phyloP scores from a whole-genome alignment of 2,113 vertebrate genomes.

The Notechis scutatus region DNA sequence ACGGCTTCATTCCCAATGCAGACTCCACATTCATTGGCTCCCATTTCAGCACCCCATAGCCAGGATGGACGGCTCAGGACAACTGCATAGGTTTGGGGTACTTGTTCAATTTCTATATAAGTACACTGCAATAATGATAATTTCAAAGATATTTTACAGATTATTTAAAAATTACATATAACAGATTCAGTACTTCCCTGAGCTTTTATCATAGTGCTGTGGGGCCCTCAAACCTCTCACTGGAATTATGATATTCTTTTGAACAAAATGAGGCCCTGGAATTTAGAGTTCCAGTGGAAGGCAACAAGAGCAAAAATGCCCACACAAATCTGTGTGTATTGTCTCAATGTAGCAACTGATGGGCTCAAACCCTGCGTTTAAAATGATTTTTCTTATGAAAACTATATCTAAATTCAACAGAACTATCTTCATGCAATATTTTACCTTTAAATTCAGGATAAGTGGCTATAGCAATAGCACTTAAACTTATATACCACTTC shows the following conservation, averaged over 20 bases:
- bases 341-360: neutral
- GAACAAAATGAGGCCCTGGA: neutral
- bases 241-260: neutral
- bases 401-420: neutral
- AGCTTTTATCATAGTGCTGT: neutral
- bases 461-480: neutral
- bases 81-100: slow-evolving; percentile 76
- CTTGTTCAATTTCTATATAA: slow-evolving; percentile 86
- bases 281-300: neutral
- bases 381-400: neutral
- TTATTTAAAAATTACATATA: neutral
- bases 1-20: slow-evolving; percentile 97
- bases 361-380: neutral
- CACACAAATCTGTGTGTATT: neutral
- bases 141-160: slow-evolving; percentile 3
- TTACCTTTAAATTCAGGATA: neutral
- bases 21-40: slow-evolving; percentile 91
- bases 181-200: neutral
- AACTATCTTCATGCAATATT: neutral
- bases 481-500: too few relatives aligned
- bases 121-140: slow-evolving; percentile 78
- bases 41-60: slow-evolving; percentile 98
- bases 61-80: slow-evolving; percentile 92
- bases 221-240: neutral
- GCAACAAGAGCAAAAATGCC: neutral